phyloP scores from a whole-genome alignment of 2,797 vertebrate species.

The Ctenochaetus hawaiiensis region DNA sequence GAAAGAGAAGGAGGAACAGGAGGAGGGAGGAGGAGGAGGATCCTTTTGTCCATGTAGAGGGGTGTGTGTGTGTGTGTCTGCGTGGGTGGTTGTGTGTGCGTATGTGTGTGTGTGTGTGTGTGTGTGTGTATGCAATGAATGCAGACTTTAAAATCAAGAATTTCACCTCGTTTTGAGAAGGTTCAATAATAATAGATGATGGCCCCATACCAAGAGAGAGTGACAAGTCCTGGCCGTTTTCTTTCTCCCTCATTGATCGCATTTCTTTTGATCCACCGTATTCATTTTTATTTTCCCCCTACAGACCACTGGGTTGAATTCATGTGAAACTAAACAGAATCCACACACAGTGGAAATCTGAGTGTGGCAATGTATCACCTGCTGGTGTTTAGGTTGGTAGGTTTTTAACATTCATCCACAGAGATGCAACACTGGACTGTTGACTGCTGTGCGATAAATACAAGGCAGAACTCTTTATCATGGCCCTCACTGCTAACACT shows the following conservation, averaged over 20 bases:
- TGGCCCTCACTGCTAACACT: constrained; percentile 14
- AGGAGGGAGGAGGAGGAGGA: constrained; percentile 49
- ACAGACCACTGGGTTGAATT: constrained; percentile 61
- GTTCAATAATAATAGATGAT: constrained; percentile 46
- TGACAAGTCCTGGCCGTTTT: constrained; percentile 46
- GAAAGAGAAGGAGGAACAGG: constrained; percentile 52
- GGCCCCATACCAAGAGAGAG: constrained; percentile 27
- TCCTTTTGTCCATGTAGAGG: constrained; percentile 38
- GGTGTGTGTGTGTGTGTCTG: background rate
- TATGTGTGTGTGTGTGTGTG: too few species aligned
- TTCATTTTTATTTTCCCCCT: constrained; percentile 46
- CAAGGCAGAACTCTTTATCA: constrained; percentile 29
- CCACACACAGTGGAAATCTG: constrained; percentile 61
- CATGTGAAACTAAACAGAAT: constrained; percentile 61
- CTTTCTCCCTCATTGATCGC: constrained; percentile 41
- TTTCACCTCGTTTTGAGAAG: constrained; percentile 48
- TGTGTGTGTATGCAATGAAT: constrained; percentile 3
- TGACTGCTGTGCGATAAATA: constrained; percentile 39
- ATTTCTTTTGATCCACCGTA: constrained; percentile 50
- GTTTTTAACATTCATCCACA: constrained; percentile 71
- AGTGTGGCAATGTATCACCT: constrained; percentile 61
- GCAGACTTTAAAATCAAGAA: constrained; percentile 35
- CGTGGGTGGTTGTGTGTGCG: background rate
- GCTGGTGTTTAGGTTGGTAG: constrained; percentile 49
- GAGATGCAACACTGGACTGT: constrained; percentile 32